These are phyloP conservation scores for Eulemur rubriventer DNA, from an alignment of 2,797 vertebrate species.

Conservation along the genomic window DNA sequence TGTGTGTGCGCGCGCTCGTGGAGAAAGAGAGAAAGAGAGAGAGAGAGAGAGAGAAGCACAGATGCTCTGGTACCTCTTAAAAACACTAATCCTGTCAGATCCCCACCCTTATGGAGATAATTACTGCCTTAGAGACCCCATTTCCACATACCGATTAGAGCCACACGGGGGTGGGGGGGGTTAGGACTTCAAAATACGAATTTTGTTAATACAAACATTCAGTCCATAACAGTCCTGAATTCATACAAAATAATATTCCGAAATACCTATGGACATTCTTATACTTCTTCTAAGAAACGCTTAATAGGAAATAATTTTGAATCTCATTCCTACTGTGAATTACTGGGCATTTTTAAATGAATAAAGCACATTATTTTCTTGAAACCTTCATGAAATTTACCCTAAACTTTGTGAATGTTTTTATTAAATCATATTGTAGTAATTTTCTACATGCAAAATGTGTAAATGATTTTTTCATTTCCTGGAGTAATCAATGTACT, in stretches of 20 bases:
- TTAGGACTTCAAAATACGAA: not conserved
- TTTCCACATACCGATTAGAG: not conserved
- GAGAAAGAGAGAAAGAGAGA: not conserved
- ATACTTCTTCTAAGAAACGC: not conserved
- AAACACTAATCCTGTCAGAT: not conserved
- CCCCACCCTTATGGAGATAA: not conserved
- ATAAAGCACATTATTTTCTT: not conserved
- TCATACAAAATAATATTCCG: not conserved
- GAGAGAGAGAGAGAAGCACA: too few species aligned
- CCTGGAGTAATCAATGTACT: not conserved
- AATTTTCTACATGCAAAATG: not conserved
- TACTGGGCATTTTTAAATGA: not conserved
- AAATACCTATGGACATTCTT: not conserved
- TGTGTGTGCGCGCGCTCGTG: accelerated
- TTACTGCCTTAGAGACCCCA: not conserved
- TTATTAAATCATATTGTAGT: not conserved
- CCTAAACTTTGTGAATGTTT: not conserved
- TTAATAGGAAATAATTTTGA: not conserved
- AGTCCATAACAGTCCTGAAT: not conserved
- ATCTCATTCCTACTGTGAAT: not conserved
- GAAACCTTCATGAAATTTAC: not conserved
- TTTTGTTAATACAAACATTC: not conserved
- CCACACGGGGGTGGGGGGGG: too few species aligned
- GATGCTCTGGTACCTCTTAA: not conserved
- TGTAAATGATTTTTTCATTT: not conserved